A percentile compares a stretch with the other conserved stretches of the same genome.
Evolutionary conservation across 35 echinoderm and acorn worm species (phyloP).

Genomic region (Apostichopus japonicus): DNA sequence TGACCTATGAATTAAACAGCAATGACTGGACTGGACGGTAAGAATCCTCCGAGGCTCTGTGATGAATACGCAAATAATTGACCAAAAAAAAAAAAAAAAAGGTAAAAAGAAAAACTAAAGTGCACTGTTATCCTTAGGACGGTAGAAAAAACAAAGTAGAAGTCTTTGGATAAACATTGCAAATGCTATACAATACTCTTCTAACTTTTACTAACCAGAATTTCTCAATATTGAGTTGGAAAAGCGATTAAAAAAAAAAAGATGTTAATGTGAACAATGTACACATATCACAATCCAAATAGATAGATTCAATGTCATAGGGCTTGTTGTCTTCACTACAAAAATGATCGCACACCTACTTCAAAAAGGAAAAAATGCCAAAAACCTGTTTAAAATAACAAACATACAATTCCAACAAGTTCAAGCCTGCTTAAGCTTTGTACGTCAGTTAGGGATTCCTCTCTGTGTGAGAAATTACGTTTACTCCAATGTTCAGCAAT

Average conservation of each 20-base stretch:
- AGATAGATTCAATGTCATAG: not conserved
- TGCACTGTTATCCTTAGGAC: not conserved
- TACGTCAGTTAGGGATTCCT: too few species aligned
- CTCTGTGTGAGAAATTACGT: too few species aligned
- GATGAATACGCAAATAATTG: not conserved
- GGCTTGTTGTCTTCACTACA: too few species aligned
- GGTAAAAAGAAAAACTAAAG: not conserved
- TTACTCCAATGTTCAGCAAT: too few species aligned
- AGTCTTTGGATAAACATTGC: conserved; percentile 12
- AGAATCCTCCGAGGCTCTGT: not conserved
- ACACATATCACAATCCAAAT: not conserved
- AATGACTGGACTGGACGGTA: conserved; percentile 4
- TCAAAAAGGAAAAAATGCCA: too few species aligned
- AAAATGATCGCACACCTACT: too few species aligned
- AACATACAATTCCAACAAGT: too few species aligned
- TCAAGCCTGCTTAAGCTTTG: too few species aligned
- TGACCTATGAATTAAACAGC: not conserved
- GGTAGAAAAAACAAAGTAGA: not conserved
- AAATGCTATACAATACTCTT: not conserved
- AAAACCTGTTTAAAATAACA: too few species aligned
- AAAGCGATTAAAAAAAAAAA: not conserved
- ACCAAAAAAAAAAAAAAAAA: not conserved
- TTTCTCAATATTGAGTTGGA: not conserved
- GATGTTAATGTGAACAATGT: not conserved
- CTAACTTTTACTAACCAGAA: not conserved